phyloP scores from a whole-genome alignment of 37 sponge, comb jelly and placozoan genomes.

The Halisarca cf. caerulea region DNA sequence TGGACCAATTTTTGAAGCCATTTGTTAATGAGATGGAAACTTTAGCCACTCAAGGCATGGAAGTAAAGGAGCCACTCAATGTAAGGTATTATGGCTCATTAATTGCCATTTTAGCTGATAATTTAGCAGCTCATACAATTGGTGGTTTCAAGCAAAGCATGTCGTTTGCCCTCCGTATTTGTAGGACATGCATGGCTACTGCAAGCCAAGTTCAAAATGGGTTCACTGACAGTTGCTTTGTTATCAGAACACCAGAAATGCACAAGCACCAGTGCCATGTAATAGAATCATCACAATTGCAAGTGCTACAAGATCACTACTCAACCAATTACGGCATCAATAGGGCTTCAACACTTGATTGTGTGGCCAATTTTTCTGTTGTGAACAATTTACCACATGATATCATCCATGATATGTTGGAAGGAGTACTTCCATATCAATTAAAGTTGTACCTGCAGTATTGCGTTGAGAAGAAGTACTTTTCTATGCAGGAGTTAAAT shows the following conservation, averaged over 20 bases:
- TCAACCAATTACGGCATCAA: constrained; percentile 29
- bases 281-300: not conserved
- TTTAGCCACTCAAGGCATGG: too few species aligned
- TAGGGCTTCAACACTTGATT: too few species aligned
- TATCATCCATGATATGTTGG: too few species aligned
- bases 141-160: constrained; percentile 47
- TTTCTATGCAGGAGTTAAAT: constrained; percentile 12
- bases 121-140: constrained; percentile 33
- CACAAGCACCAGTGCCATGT: constrained; percentile 11
- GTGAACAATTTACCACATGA: too few species aligned
- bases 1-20: too few species aligned
- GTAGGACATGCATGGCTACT: constrained; percentile 49
- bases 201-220: not conserved
- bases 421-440: too few species aligned
- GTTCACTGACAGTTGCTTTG: not conserved
- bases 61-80: too few species aligned
- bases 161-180: constrained; percentile 41
- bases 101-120: constrained; percentile 48
- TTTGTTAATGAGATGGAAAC: too few species aligned
- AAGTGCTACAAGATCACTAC: not conserved
- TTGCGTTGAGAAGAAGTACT: not conserved
- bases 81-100: constrained; percentile 30
- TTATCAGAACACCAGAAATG: not conserved
- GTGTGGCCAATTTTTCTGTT: too few species aligned
- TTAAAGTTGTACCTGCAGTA: too few species aligned